A percentile compares a stretch with the other conserved stretches of the same genome.
These are phyloP conservation scores for Dorcus hopei DNA, from an alignment of 2,888 invertebrate species.

Conservation along the genomic window DNA sequence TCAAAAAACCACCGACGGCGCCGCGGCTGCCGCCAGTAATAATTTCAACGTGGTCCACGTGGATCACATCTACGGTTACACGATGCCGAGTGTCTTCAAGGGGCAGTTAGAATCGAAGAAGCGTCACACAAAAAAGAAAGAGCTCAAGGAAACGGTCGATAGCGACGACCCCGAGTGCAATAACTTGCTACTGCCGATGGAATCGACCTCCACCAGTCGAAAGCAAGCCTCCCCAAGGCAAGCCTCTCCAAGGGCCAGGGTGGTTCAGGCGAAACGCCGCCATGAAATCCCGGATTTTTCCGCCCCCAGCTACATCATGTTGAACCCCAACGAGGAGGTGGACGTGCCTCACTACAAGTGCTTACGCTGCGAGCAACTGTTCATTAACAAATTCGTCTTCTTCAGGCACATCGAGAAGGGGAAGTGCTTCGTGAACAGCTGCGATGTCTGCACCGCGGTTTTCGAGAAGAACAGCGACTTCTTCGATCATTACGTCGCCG, in stretches of 20 bases:
- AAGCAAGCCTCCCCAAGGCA: conserved; percentile 13
- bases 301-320: conserved; percentile 39
- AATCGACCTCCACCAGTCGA: conserved; percentile 2
- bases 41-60: conserved; percentile 39
- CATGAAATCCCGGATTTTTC: conserved; percentile 47
- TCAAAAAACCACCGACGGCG: conserved; percentile 7
- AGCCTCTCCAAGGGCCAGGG: conserved; percentile 25
- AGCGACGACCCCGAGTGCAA: conserved; percentile 7
- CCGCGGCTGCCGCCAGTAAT: not conserved
- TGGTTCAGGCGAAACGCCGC: conserved; percentile 33
- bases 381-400: conserved; percentile 46
- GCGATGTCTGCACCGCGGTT: conserved; percentile 43
- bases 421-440: conserved; percentile 47
- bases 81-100: conserved; percentile 37
- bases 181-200: conserved; percentile 2
- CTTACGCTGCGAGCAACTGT: conserved; percentile 45
- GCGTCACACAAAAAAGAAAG: conserved; percentile 22
- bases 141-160: conserved; percentile 1
- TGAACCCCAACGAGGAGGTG: conserved; percentile 42
- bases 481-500: conserved; percentile 41
- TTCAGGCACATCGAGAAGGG: conserved; percentile 48
- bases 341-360: conserved; percentile 45
- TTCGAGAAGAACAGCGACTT: conserved; percentile 45
- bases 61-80: conserved; percentile 43
- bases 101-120: conserved; percentile 26